These are phyloP conservation scores for Drosophila cognata DNA, from an alignment of 2,888 invertebrate species.

Conservation along the genomic window DNA sequence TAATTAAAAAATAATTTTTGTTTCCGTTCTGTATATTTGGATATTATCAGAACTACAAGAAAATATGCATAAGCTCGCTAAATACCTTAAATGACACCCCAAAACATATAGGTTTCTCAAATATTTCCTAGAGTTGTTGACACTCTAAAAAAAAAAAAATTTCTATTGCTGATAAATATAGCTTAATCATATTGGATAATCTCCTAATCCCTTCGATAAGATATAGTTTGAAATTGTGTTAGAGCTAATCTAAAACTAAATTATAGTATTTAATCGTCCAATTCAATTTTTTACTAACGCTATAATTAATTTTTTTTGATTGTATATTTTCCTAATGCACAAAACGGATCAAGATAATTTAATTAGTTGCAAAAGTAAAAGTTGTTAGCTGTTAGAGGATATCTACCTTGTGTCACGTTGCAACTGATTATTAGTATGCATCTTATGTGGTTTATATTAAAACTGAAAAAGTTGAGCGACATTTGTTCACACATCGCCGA, in stretches of 20 bases:
- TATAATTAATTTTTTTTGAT: background rate
- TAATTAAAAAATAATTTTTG: background rate
- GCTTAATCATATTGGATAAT: background rate
- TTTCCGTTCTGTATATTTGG: background rate
- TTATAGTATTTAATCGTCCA: background rate
- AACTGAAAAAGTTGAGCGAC: constrained; percentile 21
- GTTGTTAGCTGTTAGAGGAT: background rate
- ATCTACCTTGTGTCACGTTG: background rate
- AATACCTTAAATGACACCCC: background rate
- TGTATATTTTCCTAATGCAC: background rate
- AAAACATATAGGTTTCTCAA: background rate
- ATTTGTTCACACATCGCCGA: constrained; percentile 74
- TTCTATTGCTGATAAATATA: background rate
- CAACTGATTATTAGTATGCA: background rate
- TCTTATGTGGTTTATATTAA: constrained; percentile 3
- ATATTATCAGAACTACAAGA: background rate
- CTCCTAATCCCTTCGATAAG: background rate
- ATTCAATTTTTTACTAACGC: background rate
- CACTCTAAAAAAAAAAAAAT: background rate
- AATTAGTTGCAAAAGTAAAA: background rate
- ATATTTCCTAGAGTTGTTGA: background rate
- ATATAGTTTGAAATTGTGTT: background rate
- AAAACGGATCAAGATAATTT: background rate
- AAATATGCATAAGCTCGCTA: background rate
- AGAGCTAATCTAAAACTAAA: background rate